These are phyloP conservation scores for Sarcophilus harrisii DNA, from an alignment of 2,797 vertebrate species.

Conservation along the genomic window DNA sequence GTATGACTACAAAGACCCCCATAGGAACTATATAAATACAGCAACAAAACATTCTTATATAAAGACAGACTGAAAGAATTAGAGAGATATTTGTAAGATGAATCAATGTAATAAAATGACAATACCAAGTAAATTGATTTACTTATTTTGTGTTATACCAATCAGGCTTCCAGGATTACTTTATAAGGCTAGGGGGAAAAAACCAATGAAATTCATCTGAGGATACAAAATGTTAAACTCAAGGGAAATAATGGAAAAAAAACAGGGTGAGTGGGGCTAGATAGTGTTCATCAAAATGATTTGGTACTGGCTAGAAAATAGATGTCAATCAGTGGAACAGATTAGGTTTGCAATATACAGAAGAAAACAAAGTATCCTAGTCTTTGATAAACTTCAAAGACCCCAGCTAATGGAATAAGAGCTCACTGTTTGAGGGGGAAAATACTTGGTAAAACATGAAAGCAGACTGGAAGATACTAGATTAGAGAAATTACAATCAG, in stretches of 20 bases:
- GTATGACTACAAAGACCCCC: neutral
- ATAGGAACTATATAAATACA: neutral
- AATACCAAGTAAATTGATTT: neutral
- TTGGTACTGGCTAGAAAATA: neutral
- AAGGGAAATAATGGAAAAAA: neutral
- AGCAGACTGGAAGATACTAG: neutral
- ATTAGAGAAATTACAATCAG: neutral
- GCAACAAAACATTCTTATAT: neutral
- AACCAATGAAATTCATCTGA: neutral
- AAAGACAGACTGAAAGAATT: neutral
- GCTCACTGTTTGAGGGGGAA: neutral
- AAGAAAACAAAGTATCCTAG: neutral
- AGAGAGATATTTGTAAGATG: neutral
- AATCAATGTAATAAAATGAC: too few species aligned
- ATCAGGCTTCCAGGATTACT: neutral
- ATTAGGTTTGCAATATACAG: neutral
- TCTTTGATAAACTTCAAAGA: neutral
- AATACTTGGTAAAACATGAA: neutral
- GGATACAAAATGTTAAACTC: neutral
- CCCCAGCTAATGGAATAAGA: neutral
- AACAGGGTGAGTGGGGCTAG: neutral
- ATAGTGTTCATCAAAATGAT: neutral
- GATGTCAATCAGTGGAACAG: neutral
- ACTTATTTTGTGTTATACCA: neutral
- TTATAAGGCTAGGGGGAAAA: neutral